These are phyloP conservation scores for Patagioenas fasciata DNA, from an alignment of 2,113 vertebrate species.

Conservation along the genomic window DNA sequence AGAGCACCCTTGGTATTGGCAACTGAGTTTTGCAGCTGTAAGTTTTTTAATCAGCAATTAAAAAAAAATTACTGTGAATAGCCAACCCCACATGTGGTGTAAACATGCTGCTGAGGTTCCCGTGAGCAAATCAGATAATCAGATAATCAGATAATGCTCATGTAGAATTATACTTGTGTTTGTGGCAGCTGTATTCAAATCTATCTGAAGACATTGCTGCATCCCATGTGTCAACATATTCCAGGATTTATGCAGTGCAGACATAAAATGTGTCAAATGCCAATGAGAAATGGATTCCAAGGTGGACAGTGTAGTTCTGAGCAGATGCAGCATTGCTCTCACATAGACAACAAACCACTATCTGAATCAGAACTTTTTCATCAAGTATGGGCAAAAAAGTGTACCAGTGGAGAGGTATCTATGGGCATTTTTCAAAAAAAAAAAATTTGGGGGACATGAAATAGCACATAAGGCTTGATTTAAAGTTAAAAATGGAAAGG, in stretches of 20 bases:
- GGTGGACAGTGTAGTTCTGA: background rate
- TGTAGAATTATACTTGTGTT: background rate
- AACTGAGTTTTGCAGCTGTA: background rate
- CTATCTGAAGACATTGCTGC: background rate
- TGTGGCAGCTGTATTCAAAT: background rate
- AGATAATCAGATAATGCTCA: background rate
- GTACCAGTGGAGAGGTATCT: background rate
- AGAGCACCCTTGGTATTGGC: background rate
- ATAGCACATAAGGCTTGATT: background rate
- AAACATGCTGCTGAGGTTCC: background rate
- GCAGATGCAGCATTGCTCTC: background rate
- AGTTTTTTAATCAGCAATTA: background rate
- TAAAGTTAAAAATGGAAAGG: background rate
- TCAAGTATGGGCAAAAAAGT: background rate
- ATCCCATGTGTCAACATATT: background rate
- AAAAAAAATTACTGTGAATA: background rate
- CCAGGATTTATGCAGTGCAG: background rate
- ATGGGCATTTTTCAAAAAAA: background rate
- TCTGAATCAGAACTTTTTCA: background rate
- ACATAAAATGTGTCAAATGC: background rate
- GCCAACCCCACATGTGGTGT: background rate
- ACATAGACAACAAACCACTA: background rate
- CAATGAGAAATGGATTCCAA: background rate
- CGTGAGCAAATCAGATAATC: background rate
- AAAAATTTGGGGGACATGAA: background rate